Evolutionary conservation across 1,140 invertebrate species (phyloP).

Genomic region (Triops cancriformis): DNA sequence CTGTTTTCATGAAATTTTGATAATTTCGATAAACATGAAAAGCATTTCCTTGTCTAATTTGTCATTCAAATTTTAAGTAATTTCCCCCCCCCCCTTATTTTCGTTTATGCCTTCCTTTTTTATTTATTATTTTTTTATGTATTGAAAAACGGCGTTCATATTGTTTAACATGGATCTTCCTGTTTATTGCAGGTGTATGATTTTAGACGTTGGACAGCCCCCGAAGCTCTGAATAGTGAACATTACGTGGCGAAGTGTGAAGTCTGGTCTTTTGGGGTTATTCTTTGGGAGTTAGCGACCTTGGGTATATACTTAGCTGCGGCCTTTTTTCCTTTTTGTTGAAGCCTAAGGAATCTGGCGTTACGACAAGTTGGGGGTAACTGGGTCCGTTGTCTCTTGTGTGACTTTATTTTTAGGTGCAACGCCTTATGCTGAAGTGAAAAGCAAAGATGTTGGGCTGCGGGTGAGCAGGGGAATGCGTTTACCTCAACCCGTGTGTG

Average conservation of each 20-base stretch:
- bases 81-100: too few species aligned
- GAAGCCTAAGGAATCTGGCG: neutral
- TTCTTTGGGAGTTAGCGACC: constrained; percentile 75
- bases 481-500: constrained; percentile 58
- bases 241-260: constrained; percentile 59
- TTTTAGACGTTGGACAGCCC: constrained; percentile 64
- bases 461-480: constrained; percentile 57
- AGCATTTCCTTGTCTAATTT: too few species aligned
- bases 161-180: constrained; percentile 12
- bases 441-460: constrained; percentile 54
- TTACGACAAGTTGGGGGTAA: neutral
- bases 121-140: too few species aligned
- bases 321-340: constrained; percentile 2
- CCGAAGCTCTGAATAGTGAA: constrained; percentile 59
- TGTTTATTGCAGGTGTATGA: constrained; percentile 43
- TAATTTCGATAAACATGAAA: too few species aligned
- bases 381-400: constrained; percentile 16
- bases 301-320: constrained; percentile 44
- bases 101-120: too few species aligned
- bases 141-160: too few species aligned
- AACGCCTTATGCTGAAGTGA: constrained; percentile 62
- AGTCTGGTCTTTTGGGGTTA: constrained; percentile 70
- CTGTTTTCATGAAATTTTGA: too few species aligned
- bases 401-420: constrained; percentile 44
- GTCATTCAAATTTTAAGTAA: too few species aligned